These are phyloP conservation scores for Sturnus vulgaris DNA, from an alignment of 2,113 vertebrate species.

Conservation along the genomic window DNA sequence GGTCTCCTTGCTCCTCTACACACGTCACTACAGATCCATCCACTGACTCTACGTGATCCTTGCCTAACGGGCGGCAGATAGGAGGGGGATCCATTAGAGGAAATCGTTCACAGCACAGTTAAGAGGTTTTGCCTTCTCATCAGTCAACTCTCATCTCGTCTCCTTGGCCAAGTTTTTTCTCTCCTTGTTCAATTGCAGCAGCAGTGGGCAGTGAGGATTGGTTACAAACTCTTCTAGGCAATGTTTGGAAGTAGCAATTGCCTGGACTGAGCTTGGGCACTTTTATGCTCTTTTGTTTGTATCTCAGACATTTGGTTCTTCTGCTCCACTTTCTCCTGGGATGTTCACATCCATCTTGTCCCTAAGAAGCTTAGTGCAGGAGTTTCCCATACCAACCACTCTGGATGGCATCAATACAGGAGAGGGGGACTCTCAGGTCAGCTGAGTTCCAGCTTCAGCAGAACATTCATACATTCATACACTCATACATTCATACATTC, in stretches of 20 bases:
- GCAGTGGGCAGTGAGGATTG: rapidly evolving
- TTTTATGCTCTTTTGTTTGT: background rate
- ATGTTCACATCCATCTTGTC: background rate
- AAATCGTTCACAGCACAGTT: background rate
- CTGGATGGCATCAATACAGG: background rate
- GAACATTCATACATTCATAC: no score
- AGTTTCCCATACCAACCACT: background rate
- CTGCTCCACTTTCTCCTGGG: rapidly evolving
- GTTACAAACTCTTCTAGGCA: background rate
- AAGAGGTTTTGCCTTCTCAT: background rate
- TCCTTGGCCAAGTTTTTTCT: background rate
- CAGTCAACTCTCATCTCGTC: background rate
- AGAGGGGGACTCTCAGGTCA: background rate
- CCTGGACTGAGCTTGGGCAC: background rate
- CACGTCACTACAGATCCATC: rapidly evolving
- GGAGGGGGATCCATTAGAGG: background rate
- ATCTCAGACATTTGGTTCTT: background rate
- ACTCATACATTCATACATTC: no score
- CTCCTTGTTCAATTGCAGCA: background rate
- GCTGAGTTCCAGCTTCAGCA: background rate
- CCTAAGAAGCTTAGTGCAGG: background rate
- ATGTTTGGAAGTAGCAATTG: background rate
- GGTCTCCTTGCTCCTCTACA: background rate
- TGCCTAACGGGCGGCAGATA: background rate
- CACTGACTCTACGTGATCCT: background rate